phyloP scores from a whole-genome alignment of 2,113 vertebrate species.

The Austrofundulus limnaeus region DNA sequence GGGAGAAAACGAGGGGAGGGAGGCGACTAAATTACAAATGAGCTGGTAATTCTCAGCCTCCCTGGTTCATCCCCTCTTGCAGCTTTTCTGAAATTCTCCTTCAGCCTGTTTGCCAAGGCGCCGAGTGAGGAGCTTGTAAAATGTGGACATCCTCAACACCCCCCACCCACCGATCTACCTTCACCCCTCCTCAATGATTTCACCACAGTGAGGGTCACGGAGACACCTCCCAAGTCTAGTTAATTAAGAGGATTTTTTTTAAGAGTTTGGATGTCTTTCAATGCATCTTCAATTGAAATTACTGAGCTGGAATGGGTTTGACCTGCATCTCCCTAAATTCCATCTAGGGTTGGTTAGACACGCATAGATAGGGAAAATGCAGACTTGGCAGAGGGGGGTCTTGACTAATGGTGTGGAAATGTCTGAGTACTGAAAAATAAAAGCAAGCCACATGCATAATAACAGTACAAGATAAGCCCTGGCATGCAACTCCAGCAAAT shows the following conservation, averaged over 20 bases:
- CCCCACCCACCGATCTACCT: constrained; percentile 5
- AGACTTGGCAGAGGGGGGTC: constrained; percentile 57
- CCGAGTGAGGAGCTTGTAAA: constrained; percentile 55
- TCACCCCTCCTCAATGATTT: constrained; percentile 21
- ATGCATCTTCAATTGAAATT: constrained; percentile 45
- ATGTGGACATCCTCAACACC: constrained; percentile 53
- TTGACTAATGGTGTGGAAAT: constrained; percentile 56
- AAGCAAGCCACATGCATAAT: constrained; percentile 39
- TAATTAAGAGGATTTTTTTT: constrained; percentile 63
- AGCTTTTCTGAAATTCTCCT: constrained; percentile 42
- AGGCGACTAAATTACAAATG: constrained; percentile 67
- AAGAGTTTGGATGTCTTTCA: constrained; percentile 60
- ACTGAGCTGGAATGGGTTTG: constrained; percentile 42
- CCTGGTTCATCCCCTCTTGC: constrained; percentile 44
- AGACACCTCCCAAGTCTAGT: constrained; percentile 44
- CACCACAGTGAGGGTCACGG: constrained; percentile 41
- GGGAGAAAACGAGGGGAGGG: constrained; percentile 21
- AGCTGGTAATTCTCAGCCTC: constrained; percentile 58
- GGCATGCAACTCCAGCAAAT: constrained; percentile 38
- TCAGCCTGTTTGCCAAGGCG: constrained; percentile 50
- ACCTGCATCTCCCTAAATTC: constrained; percentile 50
- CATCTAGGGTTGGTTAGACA: constrained; percentile 40
- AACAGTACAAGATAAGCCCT: constrained; percentile 51
- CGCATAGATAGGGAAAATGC: constrained; percentile 34
- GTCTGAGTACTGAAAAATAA: constrained; percentile 42